A percentile compares a stretch with the other conserved stretches of the same genome.
These are phyloP conservation scores for Echiichthys vipera DNA, from an alignment of 2,797 vertebrate genomes.

Conservation along the genomic window DNA sequence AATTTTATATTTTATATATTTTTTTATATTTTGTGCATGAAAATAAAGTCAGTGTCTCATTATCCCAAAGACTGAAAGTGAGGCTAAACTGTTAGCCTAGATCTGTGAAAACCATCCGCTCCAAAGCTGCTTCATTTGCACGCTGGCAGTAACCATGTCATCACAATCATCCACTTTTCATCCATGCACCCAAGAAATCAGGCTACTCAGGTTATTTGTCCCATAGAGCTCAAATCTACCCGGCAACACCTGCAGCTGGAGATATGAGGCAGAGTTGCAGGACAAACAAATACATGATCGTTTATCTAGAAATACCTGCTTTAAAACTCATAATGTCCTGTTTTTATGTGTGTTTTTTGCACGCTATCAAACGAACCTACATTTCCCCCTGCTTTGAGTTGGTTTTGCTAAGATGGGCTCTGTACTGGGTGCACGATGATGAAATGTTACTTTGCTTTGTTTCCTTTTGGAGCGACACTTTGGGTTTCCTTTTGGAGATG, in stretches of 20 bases:
- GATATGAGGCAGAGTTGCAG: neutral
- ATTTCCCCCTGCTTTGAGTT: neutral
- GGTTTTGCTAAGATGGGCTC: too few species aligned
- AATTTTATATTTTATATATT: too few species aligned
- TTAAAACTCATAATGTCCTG: too few species aligned
- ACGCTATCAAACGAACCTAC: neutral
- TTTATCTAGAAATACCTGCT: neutral
- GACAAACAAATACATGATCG: neutral
- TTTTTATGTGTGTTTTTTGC: neutral
- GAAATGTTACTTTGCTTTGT: neutral
- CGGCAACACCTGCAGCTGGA: neutral
- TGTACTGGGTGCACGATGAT: neutral
- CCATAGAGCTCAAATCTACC: neutral
- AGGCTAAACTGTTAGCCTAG: neutral
- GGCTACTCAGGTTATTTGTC: too few species aligned
- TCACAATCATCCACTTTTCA: too few species aligned
- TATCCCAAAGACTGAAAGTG: conserved; percentile 14
- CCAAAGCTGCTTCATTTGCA: too few species aligned
- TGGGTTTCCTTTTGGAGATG: neutral
- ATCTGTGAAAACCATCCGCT: too few species aligned
- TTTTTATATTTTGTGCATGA: too few species aligned
- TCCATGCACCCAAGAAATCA: neutral
- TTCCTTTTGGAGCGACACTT: neutral
- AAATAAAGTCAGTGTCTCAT: neutral
- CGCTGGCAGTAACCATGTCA: too few species aligned